These are phyloP conservation scores for Mythimna impura DNA, from an alignment of 2,888 invertebrate species.

Conservation along the genomic window DNA sequence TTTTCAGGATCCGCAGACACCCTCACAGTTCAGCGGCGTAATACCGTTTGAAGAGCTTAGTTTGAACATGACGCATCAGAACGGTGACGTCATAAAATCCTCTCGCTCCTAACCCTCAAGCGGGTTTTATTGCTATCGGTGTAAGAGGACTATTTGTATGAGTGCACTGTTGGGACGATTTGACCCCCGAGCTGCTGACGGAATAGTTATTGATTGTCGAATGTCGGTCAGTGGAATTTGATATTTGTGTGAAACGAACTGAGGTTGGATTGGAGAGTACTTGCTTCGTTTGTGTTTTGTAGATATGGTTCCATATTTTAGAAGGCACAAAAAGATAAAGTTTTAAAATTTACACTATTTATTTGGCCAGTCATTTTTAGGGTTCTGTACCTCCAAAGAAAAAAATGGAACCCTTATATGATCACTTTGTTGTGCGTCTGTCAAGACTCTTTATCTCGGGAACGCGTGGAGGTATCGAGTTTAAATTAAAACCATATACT, in stretches of 20 bases:
- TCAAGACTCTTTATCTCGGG: too few relatives aligned
- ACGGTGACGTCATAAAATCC: slow-evolving; percentile 47
- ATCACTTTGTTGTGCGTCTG: too few relatives aligned
- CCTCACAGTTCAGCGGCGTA: neutral
- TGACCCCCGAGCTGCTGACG: slow-evolving; percentile 38
- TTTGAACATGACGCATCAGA: slow-evolving; percentile 40
- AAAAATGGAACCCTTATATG: too few relatives aligned
- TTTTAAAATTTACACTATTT: too few relatives aligned
- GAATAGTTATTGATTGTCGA: slow-evolving; percentile 46
- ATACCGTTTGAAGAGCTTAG: slow-evolving; percentile 26
- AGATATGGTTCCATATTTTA: neutral
- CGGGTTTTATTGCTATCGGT: slow-evolving; percentile 51
- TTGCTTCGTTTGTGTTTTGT: neutral
- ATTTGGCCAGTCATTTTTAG: too few relatives aligned
- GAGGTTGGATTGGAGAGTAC: neutral
- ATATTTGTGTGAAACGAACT: slow-evolving; percentile 18
- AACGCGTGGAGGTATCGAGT: too few relatives aligned
- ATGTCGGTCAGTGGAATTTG: slow-evolving; percentile 43
- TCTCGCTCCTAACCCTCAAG: slow-evolving; percentile 34
- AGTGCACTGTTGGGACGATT: slow-evolving; percentile 43
- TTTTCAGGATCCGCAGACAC: neutral
- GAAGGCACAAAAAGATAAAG: neutral
- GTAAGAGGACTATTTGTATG: slow-evolving; percentile 25
- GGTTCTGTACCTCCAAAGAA: too few relatives aligned
- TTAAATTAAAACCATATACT: too few relatives aligned